These are phyloP conservation scores for Procavia capensis DNA, from an alignment of 2,113 vertebrate genomes.

Conservation along the genomic window DNA sequence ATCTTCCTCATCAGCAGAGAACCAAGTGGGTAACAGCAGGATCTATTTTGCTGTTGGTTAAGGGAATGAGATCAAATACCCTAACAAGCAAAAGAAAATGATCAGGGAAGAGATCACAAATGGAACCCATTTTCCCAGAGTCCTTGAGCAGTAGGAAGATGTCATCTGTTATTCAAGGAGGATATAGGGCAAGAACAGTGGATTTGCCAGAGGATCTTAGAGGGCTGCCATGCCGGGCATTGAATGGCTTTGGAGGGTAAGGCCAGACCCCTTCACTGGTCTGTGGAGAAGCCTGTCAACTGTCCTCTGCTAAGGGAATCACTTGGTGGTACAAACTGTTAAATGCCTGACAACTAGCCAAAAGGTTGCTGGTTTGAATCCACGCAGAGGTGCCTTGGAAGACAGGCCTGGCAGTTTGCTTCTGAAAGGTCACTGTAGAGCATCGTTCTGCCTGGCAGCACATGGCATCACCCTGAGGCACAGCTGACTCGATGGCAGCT, in stretches of 20 bases:
- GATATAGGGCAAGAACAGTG: not conserved
- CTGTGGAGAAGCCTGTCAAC: not conserved
- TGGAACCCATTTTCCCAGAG: not conserved
- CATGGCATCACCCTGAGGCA: too few species aligned
- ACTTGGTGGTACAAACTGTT: not conserved
- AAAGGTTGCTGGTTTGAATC: not conserved
- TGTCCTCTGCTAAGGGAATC: not conserved
- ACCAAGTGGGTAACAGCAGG: not conserved
- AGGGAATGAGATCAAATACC: not conserved
- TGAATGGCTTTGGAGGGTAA: not conserved
- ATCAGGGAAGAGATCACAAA: not conserved
- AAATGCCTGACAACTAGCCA: not conserved
- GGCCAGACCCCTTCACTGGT: not conserved
- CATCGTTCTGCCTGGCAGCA: too few species aligned
- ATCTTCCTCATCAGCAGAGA: not conserved
- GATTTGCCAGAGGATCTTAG: not conserved
- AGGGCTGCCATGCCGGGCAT: fast-evolving
- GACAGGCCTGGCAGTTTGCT: not conserved
- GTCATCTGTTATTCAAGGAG: not conserved
- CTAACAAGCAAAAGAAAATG: not conserved
- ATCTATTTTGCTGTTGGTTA: not conserved
- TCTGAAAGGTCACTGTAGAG: not conserved
- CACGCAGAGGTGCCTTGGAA: not conserved
- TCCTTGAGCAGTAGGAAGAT: not conserved
- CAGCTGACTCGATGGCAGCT: too few species aligned